Conservation (phyloP, 2,797 vertebrate species). For the Heteromormyrus szaboi region DNA sequence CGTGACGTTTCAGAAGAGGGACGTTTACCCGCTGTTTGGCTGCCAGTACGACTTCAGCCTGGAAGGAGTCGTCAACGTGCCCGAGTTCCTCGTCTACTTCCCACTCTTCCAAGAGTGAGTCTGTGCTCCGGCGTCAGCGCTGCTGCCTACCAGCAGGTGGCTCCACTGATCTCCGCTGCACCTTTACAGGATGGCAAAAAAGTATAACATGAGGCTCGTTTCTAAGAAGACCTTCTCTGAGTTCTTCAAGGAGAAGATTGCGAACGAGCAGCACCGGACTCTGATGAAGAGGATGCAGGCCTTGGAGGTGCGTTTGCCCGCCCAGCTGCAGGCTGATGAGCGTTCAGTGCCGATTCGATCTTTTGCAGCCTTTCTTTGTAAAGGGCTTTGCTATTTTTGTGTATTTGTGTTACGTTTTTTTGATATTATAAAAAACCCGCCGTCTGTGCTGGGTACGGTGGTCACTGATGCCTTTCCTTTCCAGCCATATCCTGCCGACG, state of each 20-base stretch:
- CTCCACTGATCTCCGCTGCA: neutral
- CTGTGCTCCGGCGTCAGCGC: neutral
- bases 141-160: neutral
- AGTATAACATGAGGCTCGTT: constrained; percentile 87
- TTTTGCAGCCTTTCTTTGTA: neutral
- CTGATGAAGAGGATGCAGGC: constrained; percentile 91
- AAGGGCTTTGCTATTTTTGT: neutral
- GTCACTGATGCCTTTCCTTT: neutral
- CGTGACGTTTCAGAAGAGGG: constrained; percentile 83
- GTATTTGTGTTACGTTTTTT: neutral
- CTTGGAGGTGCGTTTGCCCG: constrained; percentile 65
- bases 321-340: neutral
- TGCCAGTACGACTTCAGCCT: constrained; percentile 94
- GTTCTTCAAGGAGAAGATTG: constrained; percentile 86
- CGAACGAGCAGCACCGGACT: constrained; percentile 75
- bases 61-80: constrained; percentile 89
- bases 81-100: constrained; percentile 95
- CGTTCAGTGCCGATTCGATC: neutral
- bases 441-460: neutral
- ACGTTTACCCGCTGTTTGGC: constrained; percentile 81
- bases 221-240: constrained; percentile 84
- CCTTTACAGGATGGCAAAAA: constrained; percentile 80
- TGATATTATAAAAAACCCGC: neutral
- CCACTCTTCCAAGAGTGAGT: constrained; percentile 87
- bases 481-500: constrained; percentile 64